Conservation (phyloP, 64 coral and sea anemone species). For the Dendronephthya gigantea region DNA sequence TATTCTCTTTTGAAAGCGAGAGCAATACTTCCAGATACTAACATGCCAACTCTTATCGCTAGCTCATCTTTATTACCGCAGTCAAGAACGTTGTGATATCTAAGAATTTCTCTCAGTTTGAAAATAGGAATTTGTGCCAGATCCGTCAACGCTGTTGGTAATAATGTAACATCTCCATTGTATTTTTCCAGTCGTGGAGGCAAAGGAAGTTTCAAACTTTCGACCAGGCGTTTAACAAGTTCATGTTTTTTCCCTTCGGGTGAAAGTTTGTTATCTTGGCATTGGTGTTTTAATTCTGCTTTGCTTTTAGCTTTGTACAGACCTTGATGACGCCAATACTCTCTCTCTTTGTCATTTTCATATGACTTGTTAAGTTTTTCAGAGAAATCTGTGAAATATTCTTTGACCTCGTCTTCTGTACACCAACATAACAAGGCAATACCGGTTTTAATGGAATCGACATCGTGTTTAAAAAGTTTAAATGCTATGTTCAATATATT, state of each 20-base stretch:
- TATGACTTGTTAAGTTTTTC: constrained; percentile 30
- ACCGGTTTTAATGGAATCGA: background rate
- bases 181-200: background rate
- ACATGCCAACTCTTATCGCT: constrained; percentile 34
- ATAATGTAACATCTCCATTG: background rate
- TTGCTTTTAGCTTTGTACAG: constrained; percentile 30
- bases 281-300: background rate
- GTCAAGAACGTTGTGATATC: constrained; percentile 32
- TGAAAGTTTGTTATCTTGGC: constrained; percentile 11
- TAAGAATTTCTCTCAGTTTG: constrained; percentile 10
- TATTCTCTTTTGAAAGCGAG: constrained; percentile 32
- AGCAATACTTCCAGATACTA: background rate
- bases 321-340: constrained; percentile 37
- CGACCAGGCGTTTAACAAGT: constrained; percentile 10
- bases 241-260: constrained; percentile 39
- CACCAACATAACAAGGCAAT: constrained; percentile 28
- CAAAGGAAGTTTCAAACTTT: background rate
- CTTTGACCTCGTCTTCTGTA: constrained; percentile 15
- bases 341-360: constrained; percentile 22
- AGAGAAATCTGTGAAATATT: constrained; percentile 18
- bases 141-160: no score
- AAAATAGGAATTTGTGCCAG: no score
- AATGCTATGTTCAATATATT: constrained; percentile 32
- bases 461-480: constrained; percentile 10
- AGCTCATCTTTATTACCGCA: constrained; percentile 47